Conservation (phyloP, 2,113 vertebrate genomes). For the Ornithorhynchus anatinus region DNA sequence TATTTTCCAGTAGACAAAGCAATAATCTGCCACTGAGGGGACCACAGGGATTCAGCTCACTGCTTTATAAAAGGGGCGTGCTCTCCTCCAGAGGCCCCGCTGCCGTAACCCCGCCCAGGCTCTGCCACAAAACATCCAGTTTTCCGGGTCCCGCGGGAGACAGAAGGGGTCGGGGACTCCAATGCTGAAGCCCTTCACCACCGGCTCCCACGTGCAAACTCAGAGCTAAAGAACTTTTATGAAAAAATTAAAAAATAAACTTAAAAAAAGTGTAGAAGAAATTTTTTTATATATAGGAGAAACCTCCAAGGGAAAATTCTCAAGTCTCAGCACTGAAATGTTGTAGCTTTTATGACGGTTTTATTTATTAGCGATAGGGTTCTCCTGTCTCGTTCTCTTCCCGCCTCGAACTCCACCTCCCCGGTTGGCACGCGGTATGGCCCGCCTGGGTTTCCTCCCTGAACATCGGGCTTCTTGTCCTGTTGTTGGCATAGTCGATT, state of each 20-base stretch:
- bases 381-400: background rate
- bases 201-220: too few relatives aligned
- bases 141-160: too few relatives aligned
- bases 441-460: slow-evolving; percentile 4
- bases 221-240: background rate
- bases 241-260: background rate
- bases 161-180: too few relatives aligned
- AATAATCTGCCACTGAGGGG: background rate
- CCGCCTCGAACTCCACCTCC: background rate
- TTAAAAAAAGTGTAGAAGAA: background rate
- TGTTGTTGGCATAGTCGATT: background rate
- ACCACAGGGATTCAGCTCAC: background rate
- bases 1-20: background rate
- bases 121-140: background rate
- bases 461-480: background rate
- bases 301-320: background rate
- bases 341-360: background rate
- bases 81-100: too few relatives aligned
- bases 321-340: background rate
- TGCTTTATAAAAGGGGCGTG: too few relatives aligned
- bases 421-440: slow-evolving; percentile 28
- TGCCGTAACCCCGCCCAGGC: background rate
- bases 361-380: slow-evolving; percentile 7
- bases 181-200: too few relatives aligned
- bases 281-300: background rate